These are phyloP conservation scores for Thomomys bottae DNA, from an alignment of 2,113 vertebrate species.

Conservation along the genomic window DNA sequence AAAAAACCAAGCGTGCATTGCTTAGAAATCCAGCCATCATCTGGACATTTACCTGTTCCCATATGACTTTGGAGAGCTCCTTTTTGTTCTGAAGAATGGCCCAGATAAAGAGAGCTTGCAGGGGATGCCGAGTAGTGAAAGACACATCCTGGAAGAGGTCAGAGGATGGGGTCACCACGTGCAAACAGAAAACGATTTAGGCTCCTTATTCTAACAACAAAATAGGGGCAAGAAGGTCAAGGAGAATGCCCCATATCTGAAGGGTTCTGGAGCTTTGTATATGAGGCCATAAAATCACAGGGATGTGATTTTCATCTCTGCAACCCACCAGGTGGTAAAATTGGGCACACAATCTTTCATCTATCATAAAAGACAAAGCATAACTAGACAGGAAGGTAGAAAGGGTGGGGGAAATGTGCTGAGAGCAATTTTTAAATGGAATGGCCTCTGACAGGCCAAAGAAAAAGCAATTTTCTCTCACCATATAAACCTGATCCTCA, in stretches of 20 bases:
- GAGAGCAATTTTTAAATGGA: background rate
- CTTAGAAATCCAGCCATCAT: background rate
- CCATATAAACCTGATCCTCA: background rate
- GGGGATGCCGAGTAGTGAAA: conserved; percentile 87
- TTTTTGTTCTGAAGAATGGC: conserved; percentile 95
- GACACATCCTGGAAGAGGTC: conserved; percentile 83
- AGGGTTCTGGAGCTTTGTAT: background rate
- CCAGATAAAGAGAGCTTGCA: conserved; percentile 97
- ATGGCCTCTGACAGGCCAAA: background rate
- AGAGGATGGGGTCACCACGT: conserved; percentile 20
- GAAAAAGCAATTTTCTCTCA: conserved; percentile 7
- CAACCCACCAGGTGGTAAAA: background rate
- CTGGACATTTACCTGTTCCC: conserved; percentile 91
- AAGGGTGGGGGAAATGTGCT: background rate
- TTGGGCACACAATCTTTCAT: conserved; percentile 30
- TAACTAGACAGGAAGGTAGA: background rate
- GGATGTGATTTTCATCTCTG: background rate
- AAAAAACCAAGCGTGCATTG: fast-evolving
- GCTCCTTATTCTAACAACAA: background rate
- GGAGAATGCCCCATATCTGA: fast-evolving
- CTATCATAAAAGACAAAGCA: background rate
- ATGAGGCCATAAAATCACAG: background rate
- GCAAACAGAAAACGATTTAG: fast-evolving
- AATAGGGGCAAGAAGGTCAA: background rate
- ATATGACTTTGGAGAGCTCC: conserved; percentile 94